Conservation (phyloP, 1,140 invertebrate species). For the Lepidurus apus region DNA sequence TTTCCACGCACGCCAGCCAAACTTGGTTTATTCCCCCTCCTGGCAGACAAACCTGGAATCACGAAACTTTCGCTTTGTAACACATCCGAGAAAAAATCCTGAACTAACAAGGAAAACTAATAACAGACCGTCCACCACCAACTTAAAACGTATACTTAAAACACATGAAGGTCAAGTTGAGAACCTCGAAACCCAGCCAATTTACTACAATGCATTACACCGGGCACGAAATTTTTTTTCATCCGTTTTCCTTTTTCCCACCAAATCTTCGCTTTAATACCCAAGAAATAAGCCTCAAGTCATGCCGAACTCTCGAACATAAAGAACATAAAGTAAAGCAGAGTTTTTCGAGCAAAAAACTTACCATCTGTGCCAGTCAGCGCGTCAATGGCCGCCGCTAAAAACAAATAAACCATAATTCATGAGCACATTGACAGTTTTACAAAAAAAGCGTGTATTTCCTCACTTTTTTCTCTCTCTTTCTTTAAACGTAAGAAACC, state of each 20-base stretch:
- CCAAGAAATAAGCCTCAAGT: neutral
- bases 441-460: too few relatives aligned
- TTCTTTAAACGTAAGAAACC: neutral
- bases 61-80: neutral
- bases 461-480: neutral
- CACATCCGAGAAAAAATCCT: neutral
- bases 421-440: neutral
- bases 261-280: neutral
- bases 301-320: neutral
- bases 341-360: neutral
- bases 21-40: constrained; percentile 17
- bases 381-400: constrained; percentile 21
- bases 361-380: constrained; percentile 15
- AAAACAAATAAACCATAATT: constrained; percentile 4
- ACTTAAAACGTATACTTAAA: neutral
- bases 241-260: neutral
- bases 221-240: neutral
- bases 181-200: neutral
- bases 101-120: neutral
- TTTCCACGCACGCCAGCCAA: constrained; percentile 33
- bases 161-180: neutral
- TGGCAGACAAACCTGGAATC: constrained; percentile 10
- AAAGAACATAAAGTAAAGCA: neutral
- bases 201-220: neutral
- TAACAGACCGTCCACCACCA: neutral